These are phyloP conservation scores for Dascyllus trimaculatus DNA, from an alignment of 2,113 vertebrate species.

Conservation along the genomic window DNA sequence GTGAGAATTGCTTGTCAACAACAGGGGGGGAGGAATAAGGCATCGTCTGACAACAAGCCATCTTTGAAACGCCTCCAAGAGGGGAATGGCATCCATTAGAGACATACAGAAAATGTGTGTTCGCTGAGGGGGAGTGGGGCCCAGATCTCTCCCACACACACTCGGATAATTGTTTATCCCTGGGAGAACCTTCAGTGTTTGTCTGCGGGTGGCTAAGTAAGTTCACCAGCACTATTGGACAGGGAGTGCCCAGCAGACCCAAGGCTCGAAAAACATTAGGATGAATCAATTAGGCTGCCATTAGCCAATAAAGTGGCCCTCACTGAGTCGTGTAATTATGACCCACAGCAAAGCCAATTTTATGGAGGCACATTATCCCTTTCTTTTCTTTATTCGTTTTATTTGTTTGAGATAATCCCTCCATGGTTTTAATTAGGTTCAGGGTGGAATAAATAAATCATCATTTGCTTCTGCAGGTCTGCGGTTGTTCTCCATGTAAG, in stretches of 20 bases:
- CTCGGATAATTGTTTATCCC: conserved; percentile 79
- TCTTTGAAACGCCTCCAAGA: conserved; percentile 77
- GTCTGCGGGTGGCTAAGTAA: conserved; percentile 79
- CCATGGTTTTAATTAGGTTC: conserved; percentile 82
- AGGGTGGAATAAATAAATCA: conserved; percentile 77
- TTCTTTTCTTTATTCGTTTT: conserved; percentile 77
- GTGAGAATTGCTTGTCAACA: conserved; percentile 74
- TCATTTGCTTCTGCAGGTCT: conserved; percentile 59
- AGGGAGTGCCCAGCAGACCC: conserved; percentile 73
- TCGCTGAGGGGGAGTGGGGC: conserved; percentile 26
- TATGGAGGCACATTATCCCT: conserved; percentile 70
- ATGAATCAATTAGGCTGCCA: conserved; percentile 85
- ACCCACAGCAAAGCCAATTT: conserved; percentile 83
- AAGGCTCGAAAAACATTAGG: conserved; percentile 81
- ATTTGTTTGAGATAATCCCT: conserved; percentile 84
- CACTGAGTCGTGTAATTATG: conserved; percentile 85
- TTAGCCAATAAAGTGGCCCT: conserved; percentile 83
- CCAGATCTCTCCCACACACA: conserved; percentile 39
- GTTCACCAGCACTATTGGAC: conserved; percentile 70
- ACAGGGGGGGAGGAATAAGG: conserved; percentile 57
- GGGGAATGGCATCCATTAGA: conserved; percentile 79
- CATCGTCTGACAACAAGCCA: conserved; percentile 75
- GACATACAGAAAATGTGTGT: conserved; percentile 65
- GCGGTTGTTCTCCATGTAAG: background rate
- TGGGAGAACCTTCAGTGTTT: conserved; percentile 67